A percentile compares a stretch with the other conserved stretches of the same genome.
Evolutionary conservation across 1,140 invertebrate species (phyloP).

Genomic region (Plectrocnemia conspersa): DNA sequence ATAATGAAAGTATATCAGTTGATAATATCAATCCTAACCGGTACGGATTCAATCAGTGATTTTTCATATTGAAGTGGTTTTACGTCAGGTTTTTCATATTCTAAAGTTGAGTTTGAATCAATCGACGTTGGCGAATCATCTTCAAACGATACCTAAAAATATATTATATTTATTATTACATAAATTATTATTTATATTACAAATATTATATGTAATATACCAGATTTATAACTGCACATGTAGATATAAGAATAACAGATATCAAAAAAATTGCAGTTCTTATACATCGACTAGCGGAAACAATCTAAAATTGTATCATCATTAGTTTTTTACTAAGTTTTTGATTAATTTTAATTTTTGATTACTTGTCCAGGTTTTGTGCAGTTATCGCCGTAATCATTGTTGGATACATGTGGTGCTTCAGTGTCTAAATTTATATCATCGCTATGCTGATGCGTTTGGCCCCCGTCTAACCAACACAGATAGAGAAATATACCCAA

Average conservation of each 20-base stretch:
- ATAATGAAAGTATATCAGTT: too few relatives aligned
- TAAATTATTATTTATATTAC: slow-evolving; percentile 8
- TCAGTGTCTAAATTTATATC: slow-evolving; percentile 36
- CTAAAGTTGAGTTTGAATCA: slow-evolving; percentile 11
- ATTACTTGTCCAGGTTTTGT: slow-evolving; percentile 50
- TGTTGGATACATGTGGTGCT: slow-evolving; percentile 41
- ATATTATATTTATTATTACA: slow-evolving; percentile 2
- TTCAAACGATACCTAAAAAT: slow-evolving; percentile 39
- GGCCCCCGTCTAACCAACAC: slow-evolving; percentile 54
- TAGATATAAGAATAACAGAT: slow-evolving; percentile 59
- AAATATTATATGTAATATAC: slow-evolving; percentile 50
- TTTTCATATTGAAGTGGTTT: slow-evolving; percentile 19
- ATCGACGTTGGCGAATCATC: slow-evolving; percentile 31
- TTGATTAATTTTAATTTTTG: not conserved
- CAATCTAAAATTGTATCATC: slow-evolving; percentile 46
- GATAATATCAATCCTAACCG: too few relatives aligned
- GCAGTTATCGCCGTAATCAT: slow-evolving; percentile 48
- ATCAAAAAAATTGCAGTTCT: slow-evolving; percentile 64
- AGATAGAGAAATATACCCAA: slow-evolving; percentile 59
- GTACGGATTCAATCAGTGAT: slow-evolving; percentile 41
- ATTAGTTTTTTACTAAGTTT: slow-evolving; percentile 2
- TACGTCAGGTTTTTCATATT: slow-evolving; percentile 14
- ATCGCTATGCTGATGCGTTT: slow-evolving; percentile 36
- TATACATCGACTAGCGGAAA: slow-evolving; percentile 60
- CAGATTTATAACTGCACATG: slow-evolving; percentile 65